Percentiles rank a stretch among this genome's conserved stretches.
These are phyloP conservation scores for Rhagologus leucostigma DNA, from an alignment of 2,113 vertebrate species.

Conservation along the genomic window DNA sequence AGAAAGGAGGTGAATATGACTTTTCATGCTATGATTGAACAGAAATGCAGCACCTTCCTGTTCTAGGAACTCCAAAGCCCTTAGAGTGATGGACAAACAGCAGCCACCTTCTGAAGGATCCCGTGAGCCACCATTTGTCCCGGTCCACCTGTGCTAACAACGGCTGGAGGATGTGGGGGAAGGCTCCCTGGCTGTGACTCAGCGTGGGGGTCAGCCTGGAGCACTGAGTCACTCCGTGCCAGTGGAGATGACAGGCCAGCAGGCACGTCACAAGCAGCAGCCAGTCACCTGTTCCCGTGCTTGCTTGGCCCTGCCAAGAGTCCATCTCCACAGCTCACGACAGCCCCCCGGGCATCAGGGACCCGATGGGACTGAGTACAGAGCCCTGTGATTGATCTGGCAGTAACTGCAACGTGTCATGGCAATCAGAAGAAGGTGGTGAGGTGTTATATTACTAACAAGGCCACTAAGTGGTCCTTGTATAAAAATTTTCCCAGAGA, in stretches of 20 bases:
- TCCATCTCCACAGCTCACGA: rapidly evolving
- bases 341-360: rapidly evolving
- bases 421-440: not conserved
- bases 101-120: not conserved
- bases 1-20: not conserved
- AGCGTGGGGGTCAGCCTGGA: not conserved
- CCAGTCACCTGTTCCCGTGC: rapidly evolving
- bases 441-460: not conserved
- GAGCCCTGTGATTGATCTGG: not conserved
- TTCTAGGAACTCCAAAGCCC: not conserved
- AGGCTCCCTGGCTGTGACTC: not conserved
- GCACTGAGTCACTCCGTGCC: not conserved
- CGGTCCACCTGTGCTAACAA: rapidly evolving
- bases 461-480: not conserved
- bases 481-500: not conserved
- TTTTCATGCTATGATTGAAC: not conserved
- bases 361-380: rapidly evolving
- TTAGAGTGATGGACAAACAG: not conserved
- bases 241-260: not conserved
- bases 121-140: rapidly evolving
- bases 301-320: rapidly evolving
- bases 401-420: not conserved
- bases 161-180: rapidly evolving
- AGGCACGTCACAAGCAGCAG: not conserved
- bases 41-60: not conserved